Percentiles rank a stretch among this genome's conserved stretches.
phyloP scores from a whole-genome alignment of 2,113 vertebrate species.

The Callaeas wilsoni region DNA sequence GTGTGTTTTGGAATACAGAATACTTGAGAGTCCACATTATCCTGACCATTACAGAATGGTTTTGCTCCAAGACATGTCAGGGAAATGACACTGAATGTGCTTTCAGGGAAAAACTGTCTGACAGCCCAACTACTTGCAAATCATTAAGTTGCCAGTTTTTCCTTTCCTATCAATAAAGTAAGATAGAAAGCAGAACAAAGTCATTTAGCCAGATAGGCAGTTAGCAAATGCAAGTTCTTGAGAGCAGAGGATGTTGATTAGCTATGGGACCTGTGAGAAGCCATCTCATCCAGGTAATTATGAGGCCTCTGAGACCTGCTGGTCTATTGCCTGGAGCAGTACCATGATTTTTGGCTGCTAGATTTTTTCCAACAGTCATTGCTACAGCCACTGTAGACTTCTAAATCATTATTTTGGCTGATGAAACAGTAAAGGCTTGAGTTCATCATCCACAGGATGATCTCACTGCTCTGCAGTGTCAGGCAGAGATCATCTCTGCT shows the following conservation, averaged over 20 bases:
- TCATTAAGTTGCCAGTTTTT: not conserved
- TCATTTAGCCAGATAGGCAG: not conserved
- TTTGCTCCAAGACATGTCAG: not conserved
- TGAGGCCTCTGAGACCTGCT: not conserved
- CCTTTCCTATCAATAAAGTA: not conserved
- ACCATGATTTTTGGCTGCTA: not conserved
- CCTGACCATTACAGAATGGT: not conserved
- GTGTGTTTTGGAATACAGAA: not conserved
- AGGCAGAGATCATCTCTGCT: not conserved
- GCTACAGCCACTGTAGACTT: not conserved
- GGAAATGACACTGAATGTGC: not conserved
- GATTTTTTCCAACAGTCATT: not conserved
- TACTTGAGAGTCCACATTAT: not conserved
- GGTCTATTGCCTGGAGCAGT: not conserved
- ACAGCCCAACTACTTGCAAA: not conserved
- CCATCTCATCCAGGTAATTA: not conserved
- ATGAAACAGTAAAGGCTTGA: not conserved
- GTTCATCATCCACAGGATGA: not conserved
- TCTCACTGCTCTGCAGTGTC: not conserved
- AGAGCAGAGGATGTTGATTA: not conserved
- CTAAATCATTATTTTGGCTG: not conserved
- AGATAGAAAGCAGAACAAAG: not conserved
- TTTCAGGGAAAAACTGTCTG: not conserved
- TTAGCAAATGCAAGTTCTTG: not conserved
- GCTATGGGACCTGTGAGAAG: not conserved